Evolutionary conservation across 2,888 invertebrate species (phyloP).

Genomic region (Taphrorychus bicolor): DNA sequence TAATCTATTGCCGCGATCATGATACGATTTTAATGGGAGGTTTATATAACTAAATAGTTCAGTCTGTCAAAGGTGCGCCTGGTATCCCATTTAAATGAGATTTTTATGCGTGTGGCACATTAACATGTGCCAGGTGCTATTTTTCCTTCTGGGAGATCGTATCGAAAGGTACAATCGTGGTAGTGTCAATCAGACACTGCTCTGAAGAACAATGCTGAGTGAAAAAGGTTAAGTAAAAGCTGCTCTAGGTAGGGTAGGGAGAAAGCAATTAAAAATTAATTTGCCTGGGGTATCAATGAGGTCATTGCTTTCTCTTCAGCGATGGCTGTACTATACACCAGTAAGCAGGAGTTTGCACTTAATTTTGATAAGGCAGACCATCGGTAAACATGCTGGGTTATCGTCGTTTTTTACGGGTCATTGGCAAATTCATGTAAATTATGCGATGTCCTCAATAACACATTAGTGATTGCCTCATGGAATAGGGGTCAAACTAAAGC

Average conservation of each 20-base stretch:
- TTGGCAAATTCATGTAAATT: neutral
- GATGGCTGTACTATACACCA: neutral
- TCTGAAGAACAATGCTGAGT: too few relatives aligned
- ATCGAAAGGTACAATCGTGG: too few relatives aligned
- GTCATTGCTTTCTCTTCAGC: conserved; percentile 8
- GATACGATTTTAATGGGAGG: conserved; percentile 9
- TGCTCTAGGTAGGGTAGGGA: too few relatives aligned
- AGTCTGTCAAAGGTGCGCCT: conserved; percentile 1
- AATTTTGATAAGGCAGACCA: neutral
- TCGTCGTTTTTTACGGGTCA: neutral
- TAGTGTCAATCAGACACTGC: too few relatives aligned
- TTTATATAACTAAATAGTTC: conserved; percentile 9
- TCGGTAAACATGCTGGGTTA: neutral
- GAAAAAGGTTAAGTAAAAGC: too few relatives aligned
- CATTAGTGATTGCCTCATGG: neutral
- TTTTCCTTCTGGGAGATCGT: neutral
- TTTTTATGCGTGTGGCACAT: neutral
- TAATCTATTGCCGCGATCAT: conserved; percentile 9
- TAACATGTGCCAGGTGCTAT: neutral
- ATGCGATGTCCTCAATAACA: neutral
- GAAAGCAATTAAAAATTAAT: neutral
- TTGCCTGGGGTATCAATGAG: neutral
- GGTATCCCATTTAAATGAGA: neutral
- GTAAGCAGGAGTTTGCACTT: neutral
- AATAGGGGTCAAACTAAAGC: neutral